Evolutionary conservation across 2,797 vertebrate genomes (phyloP), one percentile per base, ranked within the genome.

Genomic region (Clarias platycephalus): DNA sequence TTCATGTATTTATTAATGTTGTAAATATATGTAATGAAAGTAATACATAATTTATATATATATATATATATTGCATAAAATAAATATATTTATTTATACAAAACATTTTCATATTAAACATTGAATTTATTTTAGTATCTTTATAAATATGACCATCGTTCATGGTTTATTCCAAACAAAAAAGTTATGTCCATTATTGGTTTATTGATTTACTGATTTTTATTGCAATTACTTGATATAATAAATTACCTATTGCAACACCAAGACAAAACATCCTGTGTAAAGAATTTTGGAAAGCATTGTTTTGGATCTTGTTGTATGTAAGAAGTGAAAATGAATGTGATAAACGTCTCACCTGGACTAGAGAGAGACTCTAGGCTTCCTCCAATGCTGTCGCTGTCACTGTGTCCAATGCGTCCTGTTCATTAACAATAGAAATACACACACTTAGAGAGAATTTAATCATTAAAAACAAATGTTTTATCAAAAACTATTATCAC

Each of bases 311-410:
- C 7, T 55, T 31, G 15, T 10, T 77, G 55, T 28, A 24, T 15
- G 28, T 60, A 37, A 75, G 16, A 18, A 28, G 7, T 75, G 22
- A 82, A 31, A 24, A 1, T 5, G 18, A 9, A 53, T 2, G n/a
- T n/a, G 62, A 82, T 83, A 75, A 5, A 67, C 3, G 12, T 71
- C 76, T 77, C 34, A 98, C 97, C 97, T 91, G 97, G 97, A 83
- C 97, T 98, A n/a, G 96, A 95, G 64, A 92, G 94, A 34, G 97
- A 98, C 70, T 98, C 98, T 0, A 93, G 90, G 85, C 95, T 95
- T 13, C 96, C 96, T 1, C 96, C 95, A 0, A 96, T 86, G 80
- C 95, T 97, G 67, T 99, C 97, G 6, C 88, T 90, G 90, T 97
- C 97, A 28, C 95, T 95, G 87, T 90, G 83, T 3, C 92, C 93